These are phyloP conservation scores for Pseudorectes ferrugineus DNA, from an alignment of 2,113 vertebrate species.

Conservation along the genomic window DNA sequence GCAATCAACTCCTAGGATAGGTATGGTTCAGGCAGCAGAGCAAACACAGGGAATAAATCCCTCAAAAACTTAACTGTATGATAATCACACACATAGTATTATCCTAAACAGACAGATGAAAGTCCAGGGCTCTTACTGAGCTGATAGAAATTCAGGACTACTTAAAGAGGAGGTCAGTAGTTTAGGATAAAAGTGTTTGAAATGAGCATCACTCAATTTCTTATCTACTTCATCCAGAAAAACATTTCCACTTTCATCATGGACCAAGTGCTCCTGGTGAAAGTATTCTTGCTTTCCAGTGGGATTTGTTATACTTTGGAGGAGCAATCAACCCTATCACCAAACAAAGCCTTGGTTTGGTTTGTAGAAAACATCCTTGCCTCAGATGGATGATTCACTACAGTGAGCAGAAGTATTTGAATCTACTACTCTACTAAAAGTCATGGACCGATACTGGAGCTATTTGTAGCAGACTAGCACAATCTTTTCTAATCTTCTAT, in stretches of 20 bases:
- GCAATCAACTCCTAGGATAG: conserved; percentile 65
- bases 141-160: conserved; percentile 12
- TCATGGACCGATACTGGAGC: background rate
- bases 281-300: conserved; percentile 7
- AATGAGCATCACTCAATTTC: background rate
- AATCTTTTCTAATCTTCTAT: background rate
- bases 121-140: background rate
- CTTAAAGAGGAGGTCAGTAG: background rate
- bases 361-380: conserved; percentile 4
- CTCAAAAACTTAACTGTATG: background rate
- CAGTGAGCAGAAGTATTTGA: background rate
- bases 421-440: background rate
- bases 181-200: conserved; percentile 1
- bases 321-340: background rate
- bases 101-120: conserved; percentile 13
- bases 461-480: background rate
- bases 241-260: conserved; percentile 32
- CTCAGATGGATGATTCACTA: background rate
- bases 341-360: background rate
- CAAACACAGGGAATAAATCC: conserved; percentile 20
- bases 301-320: conserved; percentile 4
- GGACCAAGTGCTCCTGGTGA: background rate
- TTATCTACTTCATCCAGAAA: conserved; percentile 45
- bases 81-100: background rate
- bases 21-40: conserved; percentile 1